A percentile compares a stretch with the other conserved stretches of the same genome.
These are phyloP conservation scores for Catocala nupta DNA, from an alignment of 2,888 invertebrate species.

Conservation along the genomic window DNA sequence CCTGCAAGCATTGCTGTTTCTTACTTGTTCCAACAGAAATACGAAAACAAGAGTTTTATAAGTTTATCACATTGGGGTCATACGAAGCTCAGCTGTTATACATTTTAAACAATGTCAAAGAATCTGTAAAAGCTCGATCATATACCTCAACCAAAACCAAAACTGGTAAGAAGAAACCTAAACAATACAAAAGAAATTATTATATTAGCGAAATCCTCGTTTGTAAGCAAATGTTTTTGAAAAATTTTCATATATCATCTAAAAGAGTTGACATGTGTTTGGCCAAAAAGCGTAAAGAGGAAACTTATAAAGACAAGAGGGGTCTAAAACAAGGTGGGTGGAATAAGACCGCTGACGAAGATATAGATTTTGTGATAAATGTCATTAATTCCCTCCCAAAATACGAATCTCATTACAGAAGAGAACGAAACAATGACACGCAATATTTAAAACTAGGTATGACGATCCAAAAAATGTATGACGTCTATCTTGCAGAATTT, in stretches of 20 bases:
- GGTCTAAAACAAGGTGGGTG: slow-evolving; percentile 26
- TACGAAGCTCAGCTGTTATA: slow-evolving; percentile 33
- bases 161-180: slow-evolving; percentile 27
- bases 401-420: slow-evolving; percentile 30
- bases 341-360: slow-evolving; percentile 30
- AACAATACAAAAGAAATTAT: slow-evolving; percentile 23
- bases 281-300: slow-evolving; percentile 19
- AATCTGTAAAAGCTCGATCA: slow-evolving; percentile 18
- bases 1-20: slow-evolving; percentile 16
- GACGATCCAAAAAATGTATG: background rate
- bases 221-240: slow-evolving; percentile 25
- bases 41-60: slow-evolving; percentile 33
- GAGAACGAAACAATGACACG: slow-evolving; percentile 25
- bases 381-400: slow-evolving; percentile 23
- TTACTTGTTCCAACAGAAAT: slow-evolving; percentile 19
- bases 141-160: slow-evolving; percentile 20
- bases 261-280: slow-evolving; percentile 30
- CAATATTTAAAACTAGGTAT: slow-evolving; percentile 1
- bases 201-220: slow-evolving; percentile 21
- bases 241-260: slow-evolving; percentile 27
- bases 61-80: slow-evolving; percentile 29
- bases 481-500: slow-evolving; percentile 3
- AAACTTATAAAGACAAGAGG: slow-evolving; percentile 27
- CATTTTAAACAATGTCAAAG: slow-evolving; percentile 25
- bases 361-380: slow-evolving; percentile 30